These are phyloP conservation scores for Apis laboriosa DNA, from an alignment of 1,140 invertebrate genomes.

Conservation along the genomic window DNA sequence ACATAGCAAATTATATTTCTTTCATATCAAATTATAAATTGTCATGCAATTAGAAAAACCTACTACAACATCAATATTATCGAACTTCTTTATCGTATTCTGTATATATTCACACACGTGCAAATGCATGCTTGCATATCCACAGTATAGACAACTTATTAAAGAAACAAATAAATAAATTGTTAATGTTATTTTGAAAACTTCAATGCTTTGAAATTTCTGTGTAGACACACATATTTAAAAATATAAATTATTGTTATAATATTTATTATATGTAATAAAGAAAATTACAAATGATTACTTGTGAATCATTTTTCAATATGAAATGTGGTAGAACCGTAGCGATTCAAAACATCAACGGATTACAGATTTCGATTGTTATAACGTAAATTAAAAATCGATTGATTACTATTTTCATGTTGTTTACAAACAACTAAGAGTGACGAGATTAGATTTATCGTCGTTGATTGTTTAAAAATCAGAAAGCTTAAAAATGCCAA, in stretches of 20 bases:
- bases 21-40: not conserved
- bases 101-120: not conserved
- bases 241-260: not conserved
- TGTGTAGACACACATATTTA: no score
- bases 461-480: not conserved
- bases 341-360: not conserved
- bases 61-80: conserved; percentile 1
- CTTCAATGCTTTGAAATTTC: not conserved
- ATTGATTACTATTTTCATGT: conserved; percentile 48
- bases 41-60: not conserved
- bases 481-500: conserved; percentile 59
- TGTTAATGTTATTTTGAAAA: not conserved
- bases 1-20: not conserved
- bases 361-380: conserved; percentile 6
- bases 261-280: not conserved
- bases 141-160: not conserved
- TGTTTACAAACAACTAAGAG: conserved; percentile 53
- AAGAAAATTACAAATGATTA: not conserved
- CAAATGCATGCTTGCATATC: not conserved
- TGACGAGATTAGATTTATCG: conserved; percentile 3
- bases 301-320: not conserved
- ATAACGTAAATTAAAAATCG: not conserved
- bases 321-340: not conserved
- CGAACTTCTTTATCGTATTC: not conserved
- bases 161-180: not conserved